Percentiles rank a stretch among this genome's conserved stretches.
Evolutionary conservation across 2,113 vertebrate species (phyloP).

Genomic region (Edolisoma coerulescens): DNA sequence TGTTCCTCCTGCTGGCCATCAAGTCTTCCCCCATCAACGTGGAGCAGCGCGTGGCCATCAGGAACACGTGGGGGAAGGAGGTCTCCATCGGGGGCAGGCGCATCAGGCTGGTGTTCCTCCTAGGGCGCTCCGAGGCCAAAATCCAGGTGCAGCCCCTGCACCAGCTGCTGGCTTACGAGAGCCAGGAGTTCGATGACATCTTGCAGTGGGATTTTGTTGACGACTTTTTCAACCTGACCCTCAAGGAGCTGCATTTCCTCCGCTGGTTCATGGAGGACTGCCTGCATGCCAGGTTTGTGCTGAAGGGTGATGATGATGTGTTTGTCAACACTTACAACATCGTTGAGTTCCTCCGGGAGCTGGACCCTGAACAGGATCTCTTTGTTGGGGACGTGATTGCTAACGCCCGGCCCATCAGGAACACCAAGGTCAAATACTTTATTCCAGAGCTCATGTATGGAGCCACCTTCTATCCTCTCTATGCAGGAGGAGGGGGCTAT

Average conservation of each 20-base stretch:
- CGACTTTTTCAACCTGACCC: conserved; percentile 80
- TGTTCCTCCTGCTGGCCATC: conserved; percentile 72
- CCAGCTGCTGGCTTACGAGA: conserved; percentile 73
- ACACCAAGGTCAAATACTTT: conserved; percentile 75
- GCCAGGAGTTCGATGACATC: conserved; percentile 70
- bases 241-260: conserved; percentile 79
- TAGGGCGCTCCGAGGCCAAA: conserved; percentile 44
- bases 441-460: conserved; percentile 72
- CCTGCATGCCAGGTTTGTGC: conserved; percentile 46
- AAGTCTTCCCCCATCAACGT: conserved; percentile 75
- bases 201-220: conserved; percentile 80
- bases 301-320: conserved; percentile 78
- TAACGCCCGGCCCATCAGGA: conserved; percentile 72
- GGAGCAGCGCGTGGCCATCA: conserved; percentile 70
- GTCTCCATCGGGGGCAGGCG: neutral
- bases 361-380: conserved; percentile 66
- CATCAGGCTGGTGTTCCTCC: conserved; percentile 72
- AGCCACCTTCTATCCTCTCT: conserved; percentile 70
- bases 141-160: conserved; percentile 32
- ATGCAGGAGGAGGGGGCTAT: conserved; percentile 73
- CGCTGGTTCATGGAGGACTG: conserved; percentile 71
- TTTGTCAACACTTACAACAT: conserved; percentile 77
- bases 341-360: conserved; percentile 67
- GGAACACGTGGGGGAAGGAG: conserved; percentile 75
- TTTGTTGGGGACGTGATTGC: conserved; percentile 75